Evolutionary conservation across 2,888 invertebrate genomes (phyloP).

Genomic region (Chorisops tibialis): DNA sequence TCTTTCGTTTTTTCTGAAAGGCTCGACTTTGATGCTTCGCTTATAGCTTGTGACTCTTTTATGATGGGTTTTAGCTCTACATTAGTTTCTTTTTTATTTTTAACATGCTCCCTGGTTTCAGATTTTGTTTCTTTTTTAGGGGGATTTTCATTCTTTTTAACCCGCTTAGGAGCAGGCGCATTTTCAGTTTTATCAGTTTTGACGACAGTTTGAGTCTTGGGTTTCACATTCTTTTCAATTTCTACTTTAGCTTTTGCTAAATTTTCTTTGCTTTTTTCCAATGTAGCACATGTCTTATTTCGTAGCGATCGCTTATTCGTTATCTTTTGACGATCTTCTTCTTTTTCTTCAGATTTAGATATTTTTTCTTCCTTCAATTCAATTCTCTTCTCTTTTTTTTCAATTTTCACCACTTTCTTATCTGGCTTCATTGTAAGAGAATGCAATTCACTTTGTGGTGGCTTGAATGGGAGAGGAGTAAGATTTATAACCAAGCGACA

Average conservation of each 20-base stretch:
- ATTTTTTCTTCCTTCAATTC: neutral
- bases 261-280: too few species aligned
- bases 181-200: too few species aligned
- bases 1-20: neutral
- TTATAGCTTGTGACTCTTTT: neutral
- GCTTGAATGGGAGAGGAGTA: conserved; percentile 70
- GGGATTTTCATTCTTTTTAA: too few species aligned
- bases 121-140: neutral
- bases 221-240: neutral
- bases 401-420: neutral
- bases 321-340: neutral
- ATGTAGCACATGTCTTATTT: too few species aligned
- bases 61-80: neutral
- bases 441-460: conserved; percentile 62
- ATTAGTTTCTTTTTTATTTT: neutral
- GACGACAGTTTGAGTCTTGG: too few species aligned
- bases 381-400: neutral
- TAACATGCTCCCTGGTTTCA: neutral
- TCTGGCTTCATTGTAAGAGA: conserved; percentile 47
- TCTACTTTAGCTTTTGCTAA: neutral
- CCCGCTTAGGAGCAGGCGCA: too few species aligned
- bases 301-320: too few species aligned
- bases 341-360: neutral
- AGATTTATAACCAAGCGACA: conserved; percentile 79
- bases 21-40: neutral